These are phyloP conservation scores for Drosophila mojavensis DNA, from an alignment of 1,140 invertebrate species.

Conservation along the genomic window DNA sequence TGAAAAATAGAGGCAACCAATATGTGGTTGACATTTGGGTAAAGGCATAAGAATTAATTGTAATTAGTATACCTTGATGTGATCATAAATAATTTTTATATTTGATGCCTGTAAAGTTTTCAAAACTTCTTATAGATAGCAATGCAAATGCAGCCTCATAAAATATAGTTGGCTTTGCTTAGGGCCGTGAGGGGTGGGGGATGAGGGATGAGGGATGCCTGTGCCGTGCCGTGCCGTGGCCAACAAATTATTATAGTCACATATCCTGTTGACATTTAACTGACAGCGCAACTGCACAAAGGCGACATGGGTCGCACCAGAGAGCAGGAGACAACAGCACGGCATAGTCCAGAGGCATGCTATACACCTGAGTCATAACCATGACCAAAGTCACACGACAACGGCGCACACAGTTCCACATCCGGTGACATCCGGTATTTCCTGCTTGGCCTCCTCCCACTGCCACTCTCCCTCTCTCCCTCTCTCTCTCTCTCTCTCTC, in stretches of 20 bases:
- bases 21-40: no score
- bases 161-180: background rate
- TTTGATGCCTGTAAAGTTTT: no score
- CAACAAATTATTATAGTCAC: constrained; percentile 69
- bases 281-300: constrained; percentile 66
- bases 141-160: no score
- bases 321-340: constrained; percentile 10
- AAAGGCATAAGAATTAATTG: no score
- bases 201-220: background rate
- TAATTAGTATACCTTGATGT: no score
- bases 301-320: constrained; percentile 35
- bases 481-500: background rate
- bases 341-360: constrained; percentile 43
- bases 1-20: no score
- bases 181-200: background rate
- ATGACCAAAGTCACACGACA: constrained; percentile 78
- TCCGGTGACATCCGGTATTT: constrained; percentile 80
- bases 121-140: background rate
- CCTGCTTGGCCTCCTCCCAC: constrained; percentile 42
- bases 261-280: constrained; percentile 73
- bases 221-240: constrained; percentile 20
- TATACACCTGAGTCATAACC: constrained; percentile 68
- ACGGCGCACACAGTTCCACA: constrained; percentile 62
- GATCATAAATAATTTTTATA: no score
- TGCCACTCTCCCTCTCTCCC: background rate